Evolutionary conservation across 2,888 invertebrate species (phyloP).

Genomic region (Argyresthia goedartella): DNA sequence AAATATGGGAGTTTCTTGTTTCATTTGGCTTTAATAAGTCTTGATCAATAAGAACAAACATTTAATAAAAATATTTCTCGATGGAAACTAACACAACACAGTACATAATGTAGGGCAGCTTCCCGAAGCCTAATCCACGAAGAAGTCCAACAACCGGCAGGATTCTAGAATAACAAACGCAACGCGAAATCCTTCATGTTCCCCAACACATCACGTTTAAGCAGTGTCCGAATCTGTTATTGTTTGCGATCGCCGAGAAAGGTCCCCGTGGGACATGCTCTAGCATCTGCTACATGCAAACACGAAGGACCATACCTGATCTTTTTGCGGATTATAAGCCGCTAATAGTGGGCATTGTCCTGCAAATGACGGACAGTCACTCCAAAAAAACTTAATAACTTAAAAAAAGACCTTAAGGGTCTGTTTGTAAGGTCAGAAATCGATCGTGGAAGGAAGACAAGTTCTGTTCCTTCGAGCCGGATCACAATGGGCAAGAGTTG

Average conservation of each 20-base stretch:
- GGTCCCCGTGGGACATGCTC: slow-evolving; percentile 33
- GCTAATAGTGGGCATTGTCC: slow-evolving; percentile 68
- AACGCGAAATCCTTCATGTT: slow-evolving; percentile 2
- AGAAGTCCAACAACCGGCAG: neutral
- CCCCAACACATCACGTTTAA: neutral
- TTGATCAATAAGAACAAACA: too few relatives aligned
- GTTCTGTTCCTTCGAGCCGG: neutral
- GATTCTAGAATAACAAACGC: slow-evolving; percentile 35
- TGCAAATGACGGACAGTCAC: slow-evolving; percentile 43
- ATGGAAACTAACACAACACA: too few relatives aligned
- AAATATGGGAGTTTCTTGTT: too few relatives aligned
- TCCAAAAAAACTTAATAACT: too few relatives aligned
- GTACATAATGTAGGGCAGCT: too few relatives aligned
- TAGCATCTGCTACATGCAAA: slow-evolving; percentile 41
- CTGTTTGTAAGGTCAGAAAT: too few relatives aligned
- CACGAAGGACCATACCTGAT: slow-evolving; percentile 43
- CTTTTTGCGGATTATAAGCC: slow-evolving; percentile 63
- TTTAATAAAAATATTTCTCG: too few relatives aligned
- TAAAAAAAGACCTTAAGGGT: too few relatives aligned
- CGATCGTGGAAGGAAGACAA: too few relatives aligned
- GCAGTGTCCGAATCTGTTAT: slow-evolving; percentile 18
- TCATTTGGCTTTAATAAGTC: too few relatives aligned
- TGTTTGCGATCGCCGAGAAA: slow-evolving; percentile 30
- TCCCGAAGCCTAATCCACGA: too few relatives aligned
- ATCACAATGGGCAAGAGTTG: slow-evolving; percentile 60